Conservation (phyloP, 2,888 invertebrate species). For the Acholoe squamosa region DNA sequence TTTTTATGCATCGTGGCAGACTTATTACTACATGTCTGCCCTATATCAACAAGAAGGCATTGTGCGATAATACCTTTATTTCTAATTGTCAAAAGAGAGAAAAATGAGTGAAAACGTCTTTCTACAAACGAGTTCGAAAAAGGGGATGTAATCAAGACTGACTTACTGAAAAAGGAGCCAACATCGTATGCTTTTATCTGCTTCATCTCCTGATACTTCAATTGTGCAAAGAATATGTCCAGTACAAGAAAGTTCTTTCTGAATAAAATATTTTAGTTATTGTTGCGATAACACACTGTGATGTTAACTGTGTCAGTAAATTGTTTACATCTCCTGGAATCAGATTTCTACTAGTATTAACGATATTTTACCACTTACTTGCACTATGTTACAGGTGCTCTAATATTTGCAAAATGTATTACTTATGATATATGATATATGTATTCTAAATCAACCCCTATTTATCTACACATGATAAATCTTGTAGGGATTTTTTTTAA, state of each 20-base stretch:
- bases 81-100: neutral
- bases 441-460: no score
- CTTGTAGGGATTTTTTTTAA: no score
- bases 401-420: neutral
- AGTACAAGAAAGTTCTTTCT: conserved; percentile 25
- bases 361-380: neutral
- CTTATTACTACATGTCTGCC: no score
- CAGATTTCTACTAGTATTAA: no score
- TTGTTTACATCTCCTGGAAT: neutral
- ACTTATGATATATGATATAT: neutral
- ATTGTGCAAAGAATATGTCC: conserved; percentile 23
- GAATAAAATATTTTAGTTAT: neutral
- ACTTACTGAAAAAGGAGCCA: conserved; percentile 14
- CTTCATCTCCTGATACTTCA: neutral
- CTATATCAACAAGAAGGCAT: neutral
- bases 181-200: conserved; percentile 31
- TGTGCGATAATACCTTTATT: neutral
- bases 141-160: no score
- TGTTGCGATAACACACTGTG: neutral
- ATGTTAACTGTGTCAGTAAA: neutral
- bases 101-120: neutral
- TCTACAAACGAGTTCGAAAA: neutral
- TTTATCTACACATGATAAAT: neutral
- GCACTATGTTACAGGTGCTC: no score
- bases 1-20: no score